Percentiles rank a stretch among this genome's conserved stretches.
Conservation (phyloP, 2,113 vertebrate species). For the Anoplopoma fimbria region DNA sequence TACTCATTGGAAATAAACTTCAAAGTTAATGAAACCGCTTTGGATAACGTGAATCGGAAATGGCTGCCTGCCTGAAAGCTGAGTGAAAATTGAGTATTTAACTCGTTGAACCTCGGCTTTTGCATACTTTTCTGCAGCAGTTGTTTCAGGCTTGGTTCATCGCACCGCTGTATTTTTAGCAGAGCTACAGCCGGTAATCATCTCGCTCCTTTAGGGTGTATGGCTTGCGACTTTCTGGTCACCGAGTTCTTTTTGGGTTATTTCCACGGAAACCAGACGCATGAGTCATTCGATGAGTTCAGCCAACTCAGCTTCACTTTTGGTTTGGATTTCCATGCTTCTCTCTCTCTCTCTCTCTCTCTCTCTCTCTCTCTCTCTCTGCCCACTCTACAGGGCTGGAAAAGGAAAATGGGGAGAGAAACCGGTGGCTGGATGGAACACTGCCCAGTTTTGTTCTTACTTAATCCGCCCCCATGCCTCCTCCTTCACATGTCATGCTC, state of each 20-base stretch:
- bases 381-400: constrained; percentile 38
- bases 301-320: constrained; percentile 55
- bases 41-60: background rate
- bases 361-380: background rate
- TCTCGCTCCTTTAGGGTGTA: constrained; percentile 52
- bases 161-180: constrained; percentile 64
- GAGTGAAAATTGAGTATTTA: background rate
- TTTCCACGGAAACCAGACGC: constrained; percentile 76
- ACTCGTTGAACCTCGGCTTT: constrained; percentile 1
- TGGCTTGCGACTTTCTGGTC: constrained; percentile 51
- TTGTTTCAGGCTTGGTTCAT: constrained; percentile 16
- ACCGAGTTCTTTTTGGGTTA: constrained; percentile 55
- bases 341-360: background rate
- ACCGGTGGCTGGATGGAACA: constrained; percentile 50
- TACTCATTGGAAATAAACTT: constrained; percentile 60
- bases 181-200: constrained; percentile 48
- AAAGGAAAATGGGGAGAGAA: constrained; percentile 57
- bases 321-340: constrained; percentile 33
- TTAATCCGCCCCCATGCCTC: constrained; percentile 39
- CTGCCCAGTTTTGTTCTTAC: constrained; percentile 63
- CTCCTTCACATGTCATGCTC: constrained; percentile 25
- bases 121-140: background rate
- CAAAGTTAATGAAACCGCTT: constrained; percentile 48
- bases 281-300: constrained; percentile 69
- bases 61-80: background rate